phyloP scores from a whole-genome alignment of 2,113 vertebrate genomes.

The Sylvilagus bachmani region DNA sequence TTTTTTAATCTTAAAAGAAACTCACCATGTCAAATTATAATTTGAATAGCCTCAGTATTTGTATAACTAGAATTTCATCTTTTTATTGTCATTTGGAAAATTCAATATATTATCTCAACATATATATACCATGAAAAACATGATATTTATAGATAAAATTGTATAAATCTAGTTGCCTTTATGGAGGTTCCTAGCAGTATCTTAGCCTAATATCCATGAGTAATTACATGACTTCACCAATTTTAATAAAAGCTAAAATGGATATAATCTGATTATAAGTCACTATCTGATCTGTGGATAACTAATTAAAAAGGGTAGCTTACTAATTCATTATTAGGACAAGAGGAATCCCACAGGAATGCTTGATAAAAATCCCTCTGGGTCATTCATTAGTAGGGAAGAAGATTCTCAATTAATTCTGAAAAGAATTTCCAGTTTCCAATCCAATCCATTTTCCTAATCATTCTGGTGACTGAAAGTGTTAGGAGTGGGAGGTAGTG shows the following conservation, averaged over 20 bases:
- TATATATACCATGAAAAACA: slow-evolving; percentile 37
- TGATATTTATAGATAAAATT: slow-evolving; percentile 29
- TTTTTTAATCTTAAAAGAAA: slow-evolving; percentile 59
- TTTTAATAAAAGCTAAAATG: slow-evolving; percentile 18
- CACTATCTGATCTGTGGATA: neutral
- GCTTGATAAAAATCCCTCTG: neutral
- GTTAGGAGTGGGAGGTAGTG: neutral
- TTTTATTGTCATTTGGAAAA: slow-evolving; percentile 59
- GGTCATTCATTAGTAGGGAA: neutral
- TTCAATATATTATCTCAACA: neutral
- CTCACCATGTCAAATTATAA: slow-evolving; percentile 36
- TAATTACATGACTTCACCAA: slow-evolving; percentile 27
- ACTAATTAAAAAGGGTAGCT: neutral
- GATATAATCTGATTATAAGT: slow-evolving; percentile 49
- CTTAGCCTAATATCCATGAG: slow-evolving; percentile 39
- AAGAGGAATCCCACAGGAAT: neutral
- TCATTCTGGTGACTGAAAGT: neutral
- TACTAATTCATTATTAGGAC: neutral
- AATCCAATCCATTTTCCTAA: neutral
- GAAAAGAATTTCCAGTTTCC: neutral
- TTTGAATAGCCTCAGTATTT: slow-evolving; percentile 32
- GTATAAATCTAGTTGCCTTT: slow-evolving; percentile 1
- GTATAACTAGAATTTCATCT: slow-evolving; percentile 18
- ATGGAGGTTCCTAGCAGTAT: slow-evolving; percentile 23
- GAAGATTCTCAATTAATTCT: neutral